Evolutionary conservation across 2,888 invertebrate species (phyloP), one percentile per base, ranked within the genome.

Genomic region (Ormyrus rosae): DNA sequence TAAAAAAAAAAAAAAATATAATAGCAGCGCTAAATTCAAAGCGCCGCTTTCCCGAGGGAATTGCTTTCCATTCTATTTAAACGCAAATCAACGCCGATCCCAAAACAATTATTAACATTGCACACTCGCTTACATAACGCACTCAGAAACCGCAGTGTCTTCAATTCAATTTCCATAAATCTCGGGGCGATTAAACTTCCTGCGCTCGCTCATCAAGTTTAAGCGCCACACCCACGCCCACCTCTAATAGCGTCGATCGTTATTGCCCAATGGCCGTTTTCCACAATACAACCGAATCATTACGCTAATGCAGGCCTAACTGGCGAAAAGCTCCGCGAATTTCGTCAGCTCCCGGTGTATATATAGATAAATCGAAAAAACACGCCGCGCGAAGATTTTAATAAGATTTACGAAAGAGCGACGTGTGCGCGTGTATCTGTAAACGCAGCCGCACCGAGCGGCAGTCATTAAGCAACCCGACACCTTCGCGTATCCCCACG

Each of bases 391-490:
- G 65, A 75, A 75, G 70, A 80, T 75, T 70, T 34, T 80, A 80
- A 75, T 80, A 75, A 80, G 80, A 75, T 80, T 80, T 75, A 55
- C 78, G 68, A 78, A 73, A 73, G 68, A 34, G 34, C 34, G 34
- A 34, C 34, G 34, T 34, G 34, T 51, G 58, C 50, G 46, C 10
- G 53, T 34, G 34, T 34, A 34, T 34, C 34, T 34, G 34, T 34
- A 34, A 34, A 34, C 34, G 34, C 34, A 34, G 34, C 34, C 4
- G 34, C 3, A 34, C 34, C 34, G 10, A 6, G 9, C 50, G 45
- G 63, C 67, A 48, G 68, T 56, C 51, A 45, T 79, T 79, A 46
- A 45, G 74, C 68, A 80, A 80, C 61, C 55, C 55, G 63, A 78
- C 78, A 73, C 73, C 78, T 78, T 68, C 19, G 19, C 48, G 9